Conservation (phyloP, 2,113 vertebrate species). For the Sprattus sprattus region DNA sequence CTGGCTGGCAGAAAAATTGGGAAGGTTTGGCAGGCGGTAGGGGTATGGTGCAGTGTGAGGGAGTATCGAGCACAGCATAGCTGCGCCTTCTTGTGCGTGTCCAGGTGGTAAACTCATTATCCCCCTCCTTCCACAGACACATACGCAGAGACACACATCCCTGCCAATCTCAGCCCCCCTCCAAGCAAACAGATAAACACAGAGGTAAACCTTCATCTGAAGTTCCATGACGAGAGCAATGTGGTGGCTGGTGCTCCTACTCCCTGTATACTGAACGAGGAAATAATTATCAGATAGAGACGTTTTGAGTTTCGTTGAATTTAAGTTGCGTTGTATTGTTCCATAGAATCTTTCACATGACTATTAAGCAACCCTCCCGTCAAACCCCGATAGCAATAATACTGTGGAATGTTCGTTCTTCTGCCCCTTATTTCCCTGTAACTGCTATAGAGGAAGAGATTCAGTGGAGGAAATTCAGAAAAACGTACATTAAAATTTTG, state of each 20-base stretch:
- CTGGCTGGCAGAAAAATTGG: background rate
- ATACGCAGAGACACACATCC: background rate
- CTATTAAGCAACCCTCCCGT: background rate
- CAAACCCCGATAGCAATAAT: background rate
- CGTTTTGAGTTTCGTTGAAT: background rate
- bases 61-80: background rate
- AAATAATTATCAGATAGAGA: background rate
- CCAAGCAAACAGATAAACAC: background rate
- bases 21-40: background rate
- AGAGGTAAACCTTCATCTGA: background rate
- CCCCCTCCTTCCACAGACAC: background rate
- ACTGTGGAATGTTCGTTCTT: no score
- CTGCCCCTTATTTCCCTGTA: no score
- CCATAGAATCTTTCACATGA: background rate
- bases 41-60: background rate
- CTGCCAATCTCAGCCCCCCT: background rate
- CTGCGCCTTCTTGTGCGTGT: constrained; percentile 35
- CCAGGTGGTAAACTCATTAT: constrained; percentile 63
- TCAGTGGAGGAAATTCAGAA: no score
- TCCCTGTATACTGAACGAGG: background rate
- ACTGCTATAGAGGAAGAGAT: no score
- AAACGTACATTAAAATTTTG: no score
- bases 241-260: background rate
- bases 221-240: background rate
- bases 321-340: background rate